Base-by-base conservation (phyloP, 2,797 vertebrate species). In the Notamacropus eugenii region DNA sequence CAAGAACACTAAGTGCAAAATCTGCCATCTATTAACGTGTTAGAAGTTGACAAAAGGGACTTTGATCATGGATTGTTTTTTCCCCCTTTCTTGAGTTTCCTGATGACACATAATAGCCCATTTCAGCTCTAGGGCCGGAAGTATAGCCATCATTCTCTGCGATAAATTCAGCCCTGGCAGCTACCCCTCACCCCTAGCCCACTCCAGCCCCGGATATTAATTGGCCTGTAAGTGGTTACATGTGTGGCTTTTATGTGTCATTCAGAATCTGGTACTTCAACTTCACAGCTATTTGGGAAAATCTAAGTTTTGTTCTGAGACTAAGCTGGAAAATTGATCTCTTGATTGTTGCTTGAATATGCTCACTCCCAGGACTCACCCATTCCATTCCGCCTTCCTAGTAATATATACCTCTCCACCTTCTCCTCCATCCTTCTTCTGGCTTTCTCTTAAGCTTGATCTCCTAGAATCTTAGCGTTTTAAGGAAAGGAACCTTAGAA, bases 1-100 rank as follows among this genome's bases (percentile, higher is more conserved):
- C 94, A 4, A 14, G 50, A 97, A 46, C 95, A 97, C 92, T 95
- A 97, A 91, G 98, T 98, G 97, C 27, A 56, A 97, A 98, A 97
- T 98, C 98, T 98, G 93, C 98, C 98, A 97, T 98, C 98, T 98
- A 97, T 93, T 98, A 98, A 97, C 98, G 98, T 98, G 98, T 97
- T 97, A 98, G 97, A 98, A 97, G 98, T 97, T 92, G 98, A 98
- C 98, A 98, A 98, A 97, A 92, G 97, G 98, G 97, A 54, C 98
- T 95, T 95, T 98, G 98, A 98, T 98, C 98, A 97, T 95, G 98
- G 94, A 55, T 97, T 98, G 97, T 96, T 97, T 97, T 92, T 92
- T 14, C 52, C 93, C 93, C 55, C 52, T 96, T 93, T 97, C 97
- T 96, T 97, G 95, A 92, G 98, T 96, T 98, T 98, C 98, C 98